Base-by-base conservation (phyloP, 2,113 vertebrate species). In the Guaruba guarouba region DNA sequence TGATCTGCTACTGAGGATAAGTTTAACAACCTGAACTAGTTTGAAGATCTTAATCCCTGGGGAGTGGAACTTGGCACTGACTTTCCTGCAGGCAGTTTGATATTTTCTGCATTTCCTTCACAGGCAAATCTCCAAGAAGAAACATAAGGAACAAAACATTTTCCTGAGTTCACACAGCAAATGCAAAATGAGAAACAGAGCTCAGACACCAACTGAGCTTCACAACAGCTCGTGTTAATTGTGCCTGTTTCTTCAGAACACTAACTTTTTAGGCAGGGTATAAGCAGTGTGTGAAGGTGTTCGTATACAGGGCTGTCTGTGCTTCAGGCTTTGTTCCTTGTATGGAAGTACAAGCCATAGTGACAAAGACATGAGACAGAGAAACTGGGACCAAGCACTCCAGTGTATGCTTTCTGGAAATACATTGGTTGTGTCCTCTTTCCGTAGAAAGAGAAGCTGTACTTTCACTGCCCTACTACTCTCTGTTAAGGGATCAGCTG, bases 181-280 rank as follows among this genome's bases (percentile, higher is more conserved):
- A 93, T 71, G 18, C 55, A 86, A 86, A 93, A 96, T 81, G 52
- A 86, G 83, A 93, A 92, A 52, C 80, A 82, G 93, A 90, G 68
- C 33, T 83, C 51, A 24, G 68, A 59, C 24, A 70, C 59, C 17
- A 68, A 84, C 39, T 18, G 22, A 49, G 61, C 85, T 86, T 83
- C 86, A 79, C 74, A 95, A 59, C 48, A 63, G 48, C 63, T 81
- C 12, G 16, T n/a, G 28, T 31, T 66, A n/a, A 70, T 92, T 80
- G 19, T 73, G 82, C 67, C 41, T 66, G 25, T 70, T 85, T 77
- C 41, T 70, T 82, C 18, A 81, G 48, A 84, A 31, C 13, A 37
- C 15, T 23, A 51, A 43, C 18, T n/a, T 82, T 23, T 37, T 66
- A 82, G 28, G 54, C 44, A 89, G 54, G 55, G 15, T 54, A 10